Conservation (phyloP, 2,113 vertebrate genomes). For the Macaca mulatta region DNA sequence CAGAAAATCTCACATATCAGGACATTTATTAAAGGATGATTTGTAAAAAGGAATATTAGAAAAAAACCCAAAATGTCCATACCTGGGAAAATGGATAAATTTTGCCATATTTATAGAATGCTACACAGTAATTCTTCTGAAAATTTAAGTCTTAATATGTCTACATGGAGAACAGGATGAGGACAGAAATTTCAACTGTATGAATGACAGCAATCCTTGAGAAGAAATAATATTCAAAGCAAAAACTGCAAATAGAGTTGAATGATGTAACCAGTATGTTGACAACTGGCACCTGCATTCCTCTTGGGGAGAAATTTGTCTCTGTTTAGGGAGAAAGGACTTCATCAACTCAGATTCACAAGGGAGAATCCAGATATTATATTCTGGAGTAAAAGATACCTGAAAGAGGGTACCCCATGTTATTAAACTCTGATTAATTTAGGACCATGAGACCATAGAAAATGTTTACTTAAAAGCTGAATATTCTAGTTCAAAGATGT, state of each 20-base stretch:
- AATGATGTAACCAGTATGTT: not conserved
- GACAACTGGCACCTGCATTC: too few relatives aligned
- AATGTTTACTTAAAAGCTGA: not conserved
- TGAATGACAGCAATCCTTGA: not conserved
- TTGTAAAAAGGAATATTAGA: not conserved
- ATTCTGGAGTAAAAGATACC: not conserved
- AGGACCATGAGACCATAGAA: not conserved
- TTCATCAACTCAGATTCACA: not conserved
- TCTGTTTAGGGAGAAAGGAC: not conserved
- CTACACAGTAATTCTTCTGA: not conserved
- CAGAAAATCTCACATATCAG: accelerated
- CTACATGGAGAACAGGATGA: accelerated
- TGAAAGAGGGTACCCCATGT: not conserved
- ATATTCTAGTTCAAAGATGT: not conserved
- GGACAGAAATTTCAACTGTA: not conserved
- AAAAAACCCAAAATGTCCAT: not conserved
- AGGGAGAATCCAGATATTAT: not conserved
- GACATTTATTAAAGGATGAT: accelerated
- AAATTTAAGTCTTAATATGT: not conserved
- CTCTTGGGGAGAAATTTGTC: not conserved
- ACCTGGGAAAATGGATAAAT: accelerated
- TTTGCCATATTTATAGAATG: too few relatives aligned
- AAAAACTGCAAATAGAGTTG: not conserved
- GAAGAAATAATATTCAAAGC: not conserved
- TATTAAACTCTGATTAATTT: not conserved